phyloP scores from a whole-genome alignment of 1,140 invertebrate genomes.

The Cydia pomonella region DNA sequence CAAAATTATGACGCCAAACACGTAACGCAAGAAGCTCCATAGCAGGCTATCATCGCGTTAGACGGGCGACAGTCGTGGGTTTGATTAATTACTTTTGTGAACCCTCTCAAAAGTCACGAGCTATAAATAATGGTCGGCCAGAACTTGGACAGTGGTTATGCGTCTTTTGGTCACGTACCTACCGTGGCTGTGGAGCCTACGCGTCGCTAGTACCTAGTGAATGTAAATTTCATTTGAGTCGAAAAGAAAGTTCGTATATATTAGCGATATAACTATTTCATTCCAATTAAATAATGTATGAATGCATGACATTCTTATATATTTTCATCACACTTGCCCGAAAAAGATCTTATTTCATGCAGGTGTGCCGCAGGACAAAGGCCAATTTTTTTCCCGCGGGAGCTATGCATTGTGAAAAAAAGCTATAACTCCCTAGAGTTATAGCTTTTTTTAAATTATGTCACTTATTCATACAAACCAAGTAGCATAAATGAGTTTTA shows the following conservation, averaged over 20 bases:
- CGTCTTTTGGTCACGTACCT: constrained; percentile 18
- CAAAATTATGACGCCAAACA: constrained; percentile 29
- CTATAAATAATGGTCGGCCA: constrained; percentile 23
- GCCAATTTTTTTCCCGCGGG: no score
- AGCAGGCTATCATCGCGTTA: constrained; percentile 4
- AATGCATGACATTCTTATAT: no score
- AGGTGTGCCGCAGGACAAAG: no score
- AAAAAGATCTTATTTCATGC: no score
- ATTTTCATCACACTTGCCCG: no score
- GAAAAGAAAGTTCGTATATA: neutral
- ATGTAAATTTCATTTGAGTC: neutral
- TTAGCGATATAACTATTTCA: no score
- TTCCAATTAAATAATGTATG: no score
- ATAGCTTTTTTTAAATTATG: no score
- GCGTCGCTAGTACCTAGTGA: neutral
- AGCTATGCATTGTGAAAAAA: no score
- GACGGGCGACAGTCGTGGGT: constrained; percentile 6
- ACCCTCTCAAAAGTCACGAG: constrained; percentile 25
- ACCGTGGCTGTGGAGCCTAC: neutral
- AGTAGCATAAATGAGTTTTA: no score
- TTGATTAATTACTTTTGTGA: constrained; percentile 29
- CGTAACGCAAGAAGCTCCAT: constrained; percentile 27
- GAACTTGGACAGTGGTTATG: constrained; percentile 28
- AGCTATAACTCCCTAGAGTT: no score
- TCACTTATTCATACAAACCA: no score